A percentile compares a stretch with the other conserved stretches of the same genome.
Evolutionary conservation across 2,113 vertebrate species (phyloP).

Genomic region (Neogobius melanostomus): DNA sequence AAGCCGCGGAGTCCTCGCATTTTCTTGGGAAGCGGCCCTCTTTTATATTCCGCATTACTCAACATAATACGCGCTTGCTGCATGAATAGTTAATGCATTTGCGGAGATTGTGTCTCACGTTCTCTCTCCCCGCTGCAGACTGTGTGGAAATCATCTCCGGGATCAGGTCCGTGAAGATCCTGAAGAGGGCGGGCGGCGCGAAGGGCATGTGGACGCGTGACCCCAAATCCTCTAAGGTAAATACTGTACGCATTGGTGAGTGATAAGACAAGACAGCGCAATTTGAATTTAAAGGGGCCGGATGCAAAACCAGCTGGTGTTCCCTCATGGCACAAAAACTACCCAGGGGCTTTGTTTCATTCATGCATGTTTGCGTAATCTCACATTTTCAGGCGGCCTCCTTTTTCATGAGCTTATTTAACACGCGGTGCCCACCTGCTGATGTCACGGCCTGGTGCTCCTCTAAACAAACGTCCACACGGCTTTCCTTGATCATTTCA

Average conservation of each 20-base stretch:
- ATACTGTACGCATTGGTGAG: conserved; percentile 55
- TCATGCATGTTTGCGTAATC: too few species aligned
- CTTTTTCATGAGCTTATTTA: too few species aligned
- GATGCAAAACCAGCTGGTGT: too few species aligned
- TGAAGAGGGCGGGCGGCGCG: conserved; percentile 85
- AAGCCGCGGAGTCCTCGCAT: neutral
- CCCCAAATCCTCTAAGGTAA: conserved; percentile 85
- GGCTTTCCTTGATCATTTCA: too few species aligned
- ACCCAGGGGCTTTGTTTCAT: too few species aligned
- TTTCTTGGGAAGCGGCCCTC: neutral
- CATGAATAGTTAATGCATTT: neutral
- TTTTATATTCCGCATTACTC: neutral
- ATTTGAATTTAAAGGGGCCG: neutral
- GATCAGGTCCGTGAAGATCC: conserved; percentile 92
- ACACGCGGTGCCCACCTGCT: too few species aligned
- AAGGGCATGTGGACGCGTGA: conserved; percentile 93
- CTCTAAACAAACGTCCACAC: too few species aligned
- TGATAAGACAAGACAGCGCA: neutral
- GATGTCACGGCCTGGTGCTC: too few species aligned
- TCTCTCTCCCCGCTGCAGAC: conserved; percentile 69
- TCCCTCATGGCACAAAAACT: neutral
- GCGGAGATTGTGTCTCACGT: neutral
- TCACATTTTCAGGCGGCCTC: too few species aligned
- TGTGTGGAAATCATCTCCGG: conserved; percentile 88
- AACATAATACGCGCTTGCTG: neutral